Conservation (phyloP, 2,888 invertebrate species). For the Venustoraphidia nigricollis region DNA sequence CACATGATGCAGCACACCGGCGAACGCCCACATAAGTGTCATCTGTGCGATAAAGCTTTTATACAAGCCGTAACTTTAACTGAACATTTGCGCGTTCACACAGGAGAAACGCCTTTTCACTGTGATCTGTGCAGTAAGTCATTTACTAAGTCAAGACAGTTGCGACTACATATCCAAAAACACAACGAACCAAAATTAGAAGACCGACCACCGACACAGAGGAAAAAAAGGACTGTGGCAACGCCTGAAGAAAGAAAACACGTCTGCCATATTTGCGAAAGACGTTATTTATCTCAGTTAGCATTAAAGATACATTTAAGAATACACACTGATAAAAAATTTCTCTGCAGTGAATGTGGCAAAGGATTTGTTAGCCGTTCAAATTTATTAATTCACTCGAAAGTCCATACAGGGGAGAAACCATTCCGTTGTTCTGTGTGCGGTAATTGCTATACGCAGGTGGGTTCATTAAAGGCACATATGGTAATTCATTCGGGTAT, state of each 20-base stretch:
- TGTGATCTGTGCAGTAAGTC: constrained; percentile 8
- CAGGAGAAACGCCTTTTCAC: constrained; percentile 1
- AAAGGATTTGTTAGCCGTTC: constrained; percentile 8
- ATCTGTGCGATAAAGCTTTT: constrained; percentile 3
- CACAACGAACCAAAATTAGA: no score
- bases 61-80: constrained; percentile 7
- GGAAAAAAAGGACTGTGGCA: no score
- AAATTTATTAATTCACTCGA: constrained; percentile 5
- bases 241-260: background rate
- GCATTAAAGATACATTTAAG: constrained; percentile 5
- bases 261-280: constrained; percentile 8
- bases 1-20: no score
- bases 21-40: no score
- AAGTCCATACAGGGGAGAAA: constrained; percentile 19
- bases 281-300: constrained; percentile 6
- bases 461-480: no score
- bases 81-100: background rate
- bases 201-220: no score
- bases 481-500: no score
- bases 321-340: constrained; percentile 8
- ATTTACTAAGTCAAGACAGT: constrained; percentile 4
- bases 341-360: constrained; percentile 10
- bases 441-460: no score
- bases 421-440: constrained; percentile 7
- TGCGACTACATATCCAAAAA: constrained; percentile 1